Base-by-base conservation (phyloP, 2,113 vertebrate species). In the Lasiurus borealis region DNA sequence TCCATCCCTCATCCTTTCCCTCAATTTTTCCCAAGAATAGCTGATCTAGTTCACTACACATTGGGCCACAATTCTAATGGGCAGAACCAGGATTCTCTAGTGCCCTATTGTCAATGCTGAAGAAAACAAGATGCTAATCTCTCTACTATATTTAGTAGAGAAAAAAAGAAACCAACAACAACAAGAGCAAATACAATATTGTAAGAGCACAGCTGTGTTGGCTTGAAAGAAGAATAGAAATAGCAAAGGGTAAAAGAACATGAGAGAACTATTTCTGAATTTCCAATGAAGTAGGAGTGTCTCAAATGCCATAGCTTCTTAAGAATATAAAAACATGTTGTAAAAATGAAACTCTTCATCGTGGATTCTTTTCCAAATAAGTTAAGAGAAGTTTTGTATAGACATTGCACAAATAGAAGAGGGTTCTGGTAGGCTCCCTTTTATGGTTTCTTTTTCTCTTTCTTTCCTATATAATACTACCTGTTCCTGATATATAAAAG, bases 281-380 rank as follows among this genome's bases (percentile, higher is more conserved):
- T 52, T 80, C 40, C 29, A 34, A 23, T 44, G 23, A 88, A 81
- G 21, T 23, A 27, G 25, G 10, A 83, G 2, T 40, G 19, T 71
- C 59, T 85, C 31, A 69, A 78, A 52, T 54, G 3, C 0, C 29
- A 69, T 2, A 0, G 25, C 3, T 71, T 91, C 19, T 31, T 62
- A 88, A 13, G 18, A 77, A 90, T 78, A 71, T 46, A 6, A 19
- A 72, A 83, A 7, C 54, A 59, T 19, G 40, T 57, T 90, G n/a
- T 73, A 54, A 72, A 81, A 71, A 83, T 36, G 27, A 95, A 90
- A 87, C 31, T 36, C 23, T 46, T 68, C 8, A 87, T 66, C 82
- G 11, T 68, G 46, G 54, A 62, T 48, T 78, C 92, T 78, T 19
- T 21, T 14, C 6, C 27, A 46, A 88, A 71, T 27, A 91, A 77